phyloP scores from a whole-genome alignment of 2,797 vertebrate genomes.

The Phyllotis vaccarum region DNA sequence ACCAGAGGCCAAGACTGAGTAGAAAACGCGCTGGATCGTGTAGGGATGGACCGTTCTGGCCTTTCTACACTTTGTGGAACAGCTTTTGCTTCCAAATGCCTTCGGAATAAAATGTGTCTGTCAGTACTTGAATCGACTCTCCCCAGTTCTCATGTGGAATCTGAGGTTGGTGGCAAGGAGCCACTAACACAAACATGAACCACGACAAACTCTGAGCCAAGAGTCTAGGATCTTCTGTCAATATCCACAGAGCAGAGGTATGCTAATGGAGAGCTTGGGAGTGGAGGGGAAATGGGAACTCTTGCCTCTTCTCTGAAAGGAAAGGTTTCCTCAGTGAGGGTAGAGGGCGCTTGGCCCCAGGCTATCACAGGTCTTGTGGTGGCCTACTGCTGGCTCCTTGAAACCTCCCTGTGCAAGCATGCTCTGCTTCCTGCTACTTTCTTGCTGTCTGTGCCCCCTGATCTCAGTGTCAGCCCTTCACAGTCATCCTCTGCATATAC shows the following conservation, averaged over 20 bases:
- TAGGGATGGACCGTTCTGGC: not conserved
- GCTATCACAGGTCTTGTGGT: not conserved
- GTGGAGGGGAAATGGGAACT: not conserved
- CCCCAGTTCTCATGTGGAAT: not conserved
- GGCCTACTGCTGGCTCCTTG: not conserved
- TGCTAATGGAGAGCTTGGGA: not conserved
- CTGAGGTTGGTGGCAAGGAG: not conserved
- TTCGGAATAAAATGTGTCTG: not conserved
- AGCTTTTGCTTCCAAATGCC: not conserved
- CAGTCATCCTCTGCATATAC: not conserved
- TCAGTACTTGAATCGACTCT: not conserved
- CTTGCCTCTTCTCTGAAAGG: not conserved
- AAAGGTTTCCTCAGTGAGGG: not conserved
- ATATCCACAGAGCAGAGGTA: not conserved
- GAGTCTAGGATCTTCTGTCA: not conserved
- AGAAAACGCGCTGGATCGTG: not conserved
- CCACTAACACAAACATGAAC: not conserved
- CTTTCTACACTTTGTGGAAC: not conserved
- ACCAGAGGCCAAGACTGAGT: not conserved
- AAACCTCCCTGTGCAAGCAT: not conserved
- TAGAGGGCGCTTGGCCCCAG: not conserved
- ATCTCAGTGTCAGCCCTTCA: not conserved
- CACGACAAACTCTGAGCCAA: not conserved
- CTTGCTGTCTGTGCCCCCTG: not conserved
- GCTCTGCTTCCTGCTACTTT: not conserved